These are phyloP conservation scores for Sebastes schlegelii DNA, from an alignment of 2,113 vertebrate species.

Conservation along the genomic window DNA sequence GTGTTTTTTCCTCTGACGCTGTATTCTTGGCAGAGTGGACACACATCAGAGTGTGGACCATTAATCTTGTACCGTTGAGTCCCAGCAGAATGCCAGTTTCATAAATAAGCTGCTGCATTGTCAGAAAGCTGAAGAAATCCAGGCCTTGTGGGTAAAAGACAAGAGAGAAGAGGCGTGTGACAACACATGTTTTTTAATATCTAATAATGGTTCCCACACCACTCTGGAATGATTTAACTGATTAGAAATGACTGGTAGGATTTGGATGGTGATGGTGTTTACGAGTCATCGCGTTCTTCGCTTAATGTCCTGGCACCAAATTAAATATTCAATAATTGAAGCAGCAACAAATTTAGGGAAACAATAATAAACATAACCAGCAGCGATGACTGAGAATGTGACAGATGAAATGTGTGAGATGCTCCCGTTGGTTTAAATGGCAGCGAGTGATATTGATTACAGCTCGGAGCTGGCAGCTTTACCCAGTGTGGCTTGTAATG, in stretches of 20 bases:
- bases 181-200: background rate
- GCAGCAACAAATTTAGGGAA: background rate
- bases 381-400: background rate
- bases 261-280: background rate
- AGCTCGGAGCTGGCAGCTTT: conserved; percentile 20
- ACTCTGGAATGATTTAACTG: background rate
- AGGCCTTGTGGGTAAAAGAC: background rate
- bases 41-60: background rate
- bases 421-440: background rate
- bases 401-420: background rate
- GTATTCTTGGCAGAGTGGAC: background rate
- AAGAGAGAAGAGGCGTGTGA: background rate
- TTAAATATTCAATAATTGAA: conserved; percentile 16
- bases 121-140: background rate
- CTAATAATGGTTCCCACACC: background rate
- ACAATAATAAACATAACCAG: background rate
- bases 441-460: conserved; percentile 22
- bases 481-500: conserved; percentile 26
- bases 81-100: background rate
- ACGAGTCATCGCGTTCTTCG: background rate
- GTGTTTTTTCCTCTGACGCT: background rate
- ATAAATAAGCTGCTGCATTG: background rate
- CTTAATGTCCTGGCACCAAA: conserved; percentile 3
- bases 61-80: background rate
- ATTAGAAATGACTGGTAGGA: conserved; percentile 1